Base-by-base conservation (phyloP, 2,888 invertebrate genomes). In the Aspidapion aeneum region DNA sequence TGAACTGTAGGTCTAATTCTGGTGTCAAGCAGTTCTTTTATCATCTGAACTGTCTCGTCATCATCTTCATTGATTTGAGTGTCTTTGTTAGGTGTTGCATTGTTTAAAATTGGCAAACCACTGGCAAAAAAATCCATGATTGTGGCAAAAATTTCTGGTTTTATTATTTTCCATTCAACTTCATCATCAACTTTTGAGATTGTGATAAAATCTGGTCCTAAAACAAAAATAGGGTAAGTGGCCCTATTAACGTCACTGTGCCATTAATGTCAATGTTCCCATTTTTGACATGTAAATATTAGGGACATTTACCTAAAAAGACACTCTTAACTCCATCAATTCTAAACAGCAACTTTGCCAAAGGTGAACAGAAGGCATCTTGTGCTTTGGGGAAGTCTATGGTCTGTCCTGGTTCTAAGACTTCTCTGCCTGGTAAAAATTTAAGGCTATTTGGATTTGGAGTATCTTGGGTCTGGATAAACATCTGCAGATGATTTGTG, bases 71-170 rank as follows among this genome's bases (percentile, higher is more conserved):
- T 85, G 59, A 91, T 87, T 83, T 90, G 87, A 59, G 91, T 92
- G 75, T 91, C 92, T 52, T 88, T 82, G 71, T 90, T 88, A 35
- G 90, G 87, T 73, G 88, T 86, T 0, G 85, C 86, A 76, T 93
- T 91, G 61, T 87, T 90, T n/a, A 94, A 79, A 58, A 94, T 81
- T 1, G 98, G 98, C 62, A 96, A 81, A 1, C 96, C 96, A 74
- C 92, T 92, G 1, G 97, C 90, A 83, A 97, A 97, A 80, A 98
- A 98, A 76, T 99, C 98, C 97, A 99, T 99, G 58, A 99, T 91
- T 0, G 93, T 91, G 1, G 98, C 98, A 86, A 96, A 99, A 68
- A 99, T 90, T 81, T 98, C 96, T 1, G 99, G 98, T 76, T 98
- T 98, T 57, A 99, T 75, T 2, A 97, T 75, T 75, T 88, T 89